phyloP scores from a whole-genome alignment of 1,140 invertebrate genomes.

The Eueides isabella region DNA sequence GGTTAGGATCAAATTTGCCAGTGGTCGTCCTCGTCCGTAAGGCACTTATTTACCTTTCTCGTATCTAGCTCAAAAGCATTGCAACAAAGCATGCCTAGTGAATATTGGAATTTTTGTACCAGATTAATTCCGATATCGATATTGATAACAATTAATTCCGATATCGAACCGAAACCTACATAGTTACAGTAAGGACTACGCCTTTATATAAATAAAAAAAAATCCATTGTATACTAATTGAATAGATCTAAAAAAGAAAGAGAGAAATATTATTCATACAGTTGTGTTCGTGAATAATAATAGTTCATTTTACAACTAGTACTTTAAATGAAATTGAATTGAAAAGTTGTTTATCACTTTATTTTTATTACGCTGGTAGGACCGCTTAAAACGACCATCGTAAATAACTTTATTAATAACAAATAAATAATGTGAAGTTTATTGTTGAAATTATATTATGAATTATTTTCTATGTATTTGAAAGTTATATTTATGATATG shows the following conservation, averaged over 20 bases:
- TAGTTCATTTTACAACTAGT: slow-evolving; percentile 3
- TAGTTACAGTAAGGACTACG: too few species aligned
- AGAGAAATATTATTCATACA: background rate
- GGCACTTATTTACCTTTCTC: too few species aligned
- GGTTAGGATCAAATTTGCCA: too few species aligned
- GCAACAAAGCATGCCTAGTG: too few species aligned
- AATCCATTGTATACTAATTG: too few species aligned
- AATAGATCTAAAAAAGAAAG: background rate
- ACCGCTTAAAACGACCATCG: background rate
- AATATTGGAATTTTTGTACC: too few species aligned
- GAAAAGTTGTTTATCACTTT: slow-evolving; percentile 1
- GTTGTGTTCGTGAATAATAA: background rate
- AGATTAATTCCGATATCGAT: too few species aligned
- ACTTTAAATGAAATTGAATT: slow-evolving; percentile 1
- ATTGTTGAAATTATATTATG: background rate
- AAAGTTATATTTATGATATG: background rate
- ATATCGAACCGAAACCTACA: too few species aligned
- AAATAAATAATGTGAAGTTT: background rate
- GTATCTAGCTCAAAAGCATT: too few species aligned
- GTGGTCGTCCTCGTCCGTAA: too few species aligned
- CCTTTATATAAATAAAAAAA: too few species aligned
- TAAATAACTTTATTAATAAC: background rate
- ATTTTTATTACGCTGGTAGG: background rate
- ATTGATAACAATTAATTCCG: too few species aligned
- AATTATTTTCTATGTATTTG: background rate